Conservation (phyloP, 1,140 invertebrate species). For the Heliothis virescens region DNA sequence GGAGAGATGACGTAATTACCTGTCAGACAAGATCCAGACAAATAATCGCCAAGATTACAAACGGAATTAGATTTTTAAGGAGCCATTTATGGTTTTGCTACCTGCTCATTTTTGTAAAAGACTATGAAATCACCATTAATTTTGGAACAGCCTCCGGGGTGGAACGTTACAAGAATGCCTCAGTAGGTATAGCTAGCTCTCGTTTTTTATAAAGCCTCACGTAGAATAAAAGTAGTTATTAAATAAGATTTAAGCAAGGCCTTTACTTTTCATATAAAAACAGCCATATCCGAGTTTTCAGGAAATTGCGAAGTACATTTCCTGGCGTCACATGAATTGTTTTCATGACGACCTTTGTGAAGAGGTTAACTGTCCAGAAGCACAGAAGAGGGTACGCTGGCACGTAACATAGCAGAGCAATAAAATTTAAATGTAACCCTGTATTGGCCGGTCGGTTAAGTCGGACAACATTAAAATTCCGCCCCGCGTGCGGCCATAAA, state of each 20-base stretch:
- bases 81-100: not conserved
- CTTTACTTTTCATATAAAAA: slow-evolving; percentile 27
- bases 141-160: not conserved
- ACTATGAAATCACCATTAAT: not conserved
- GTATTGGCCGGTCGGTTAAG: slow-evolving; percentile 36
- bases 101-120: not conserved
- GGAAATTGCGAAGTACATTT: slow-evolving; percentile 35
- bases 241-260: slow-evolving; percentile 18
- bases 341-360: slow-evolving; percentile 35
- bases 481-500: slow-evolving; percentile 23
- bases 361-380: slow-evolving; percentile 19
- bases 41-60: slow-evolving; percentile 61
- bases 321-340: slow-evolving; percentile 28
- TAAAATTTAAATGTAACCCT: slow-evolving; percentile 40
- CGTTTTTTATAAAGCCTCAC: too few species aligned
- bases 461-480: slow-evolving; percentile 45
- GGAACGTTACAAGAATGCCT: too few species aligned
- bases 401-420: slow-evolving; percentile 6
- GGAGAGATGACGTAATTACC: slow-evolving; percentile 60
- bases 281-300: slow-evolving; percentile 10
- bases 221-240: not conserved
- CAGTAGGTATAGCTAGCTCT: too few species aligned
- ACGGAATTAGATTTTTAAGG: slow-evolving; percentile 55
- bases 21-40: slow-evolving; percentile 59
- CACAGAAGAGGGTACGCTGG: not conserved